phyloP scores from a whole-genome alignment of 53 echinoderm and acorn worm genomes.

The Apostichopus leukothele region DNA sequence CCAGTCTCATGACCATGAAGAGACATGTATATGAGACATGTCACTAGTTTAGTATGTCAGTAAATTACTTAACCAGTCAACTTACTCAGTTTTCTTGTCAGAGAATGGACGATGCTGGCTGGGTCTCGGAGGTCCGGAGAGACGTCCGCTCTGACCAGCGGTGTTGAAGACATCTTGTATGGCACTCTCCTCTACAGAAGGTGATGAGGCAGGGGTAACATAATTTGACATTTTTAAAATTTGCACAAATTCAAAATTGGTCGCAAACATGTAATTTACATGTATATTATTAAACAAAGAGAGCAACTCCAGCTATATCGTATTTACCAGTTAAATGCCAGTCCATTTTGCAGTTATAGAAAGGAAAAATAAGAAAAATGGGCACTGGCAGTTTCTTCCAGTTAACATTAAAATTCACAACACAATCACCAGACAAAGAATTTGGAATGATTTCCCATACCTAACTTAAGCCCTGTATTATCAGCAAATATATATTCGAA shows the following conservation, averaged over 20 bases:
- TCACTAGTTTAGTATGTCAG: neutral
- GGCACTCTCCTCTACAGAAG: slow-evolving; percentile 69
- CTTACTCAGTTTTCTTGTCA: slow-evolving; percentile 56
- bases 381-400: too few relatives aligned
- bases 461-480: too few relatives aligned
- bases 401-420: too few relatives aligned
- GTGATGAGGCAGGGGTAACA: neutral
- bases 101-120: slow-evolving; percentile 46
- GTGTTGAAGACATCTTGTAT: slow-evolving; percentile 97
- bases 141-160: slow-evolving; percentile 81
- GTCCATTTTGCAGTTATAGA: too few relatives aligned
- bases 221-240: neutral
- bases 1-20: neutral
- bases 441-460: too few relatives aligned
- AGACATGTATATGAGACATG: neutral
- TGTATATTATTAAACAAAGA: neutral
- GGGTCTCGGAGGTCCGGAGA: slow-evolving; percentile 78
- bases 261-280: too few relatives aligned
- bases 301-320: neutral
- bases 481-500: too few relatives aligned
- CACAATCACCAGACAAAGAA: too few relatives aligned
- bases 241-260: neutral
- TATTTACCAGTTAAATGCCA: too few relatives aligned
- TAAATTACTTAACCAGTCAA: neutral
- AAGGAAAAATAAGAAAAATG: too few relatives aligned